Percentiles rank a stretch among this genome's conserved stretches.
Conservation (phyloP, 2,797 vertebrate genomes). For the Hippocampus kuda region DNA sequence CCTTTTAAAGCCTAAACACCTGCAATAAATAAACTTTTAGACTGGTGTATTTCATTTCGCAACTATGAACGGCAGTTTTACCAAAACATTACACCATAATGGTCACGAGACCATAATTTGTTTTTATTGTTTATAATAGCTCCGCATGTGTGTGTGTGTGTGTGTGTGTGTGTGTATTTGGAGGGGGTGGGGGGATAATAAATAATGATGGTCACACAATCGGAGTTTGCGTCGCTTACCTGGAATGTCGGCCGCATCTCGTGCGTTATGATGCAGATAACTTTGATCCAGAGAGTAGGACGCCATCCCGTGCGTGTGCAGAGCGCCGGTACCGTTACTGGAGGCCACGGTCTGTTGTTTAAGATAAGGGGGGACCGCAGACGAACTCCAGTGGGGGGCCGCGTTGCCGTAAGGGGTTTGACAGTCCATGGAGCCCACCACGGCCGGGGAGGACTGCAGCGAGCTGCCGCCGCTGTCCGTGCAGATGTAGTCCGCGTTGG, state of each 20-base stretch:
- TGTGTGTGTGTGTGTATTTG: too few relatives aligned
- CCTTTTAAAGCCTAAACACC: too few relatives aligned
- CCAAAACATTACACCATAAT: background rate
- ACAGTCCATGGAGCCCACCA: conserved; percentile 81
- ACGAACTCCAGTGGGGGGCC: conserved; percentile 80
- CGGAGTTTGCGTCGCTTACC: conserved; percentile 58
- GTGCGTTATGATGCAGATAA: conserved; percentile 81
- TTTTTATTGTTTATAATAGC: background rate
- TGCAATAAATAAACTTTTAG: too few relatives aligned
- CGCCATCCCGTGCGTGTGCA: conserved; percentile 74
- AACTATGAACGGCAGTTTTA: background rate
- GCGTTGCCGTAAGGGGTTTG: conserved; percentile 79
- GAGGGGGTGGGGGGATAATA: too few relatives aligned
- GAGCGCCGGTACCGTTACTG: conserved; percentile 61
- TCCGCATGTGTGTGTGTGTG: too few relatives aligned
- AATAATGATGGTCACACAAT: too few relatives aligned
- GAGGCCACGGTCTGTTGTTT: conserved; percentile 82
- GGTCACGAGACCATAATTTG: background rate
- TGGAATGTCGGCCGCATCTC: conserved; percentile 79
- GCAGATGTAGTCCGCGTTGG: conserved; percentile 76
- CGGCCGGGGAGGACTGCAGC: conserved; percentile 76
- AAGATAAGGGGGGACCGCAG: conserved; percentile 80
- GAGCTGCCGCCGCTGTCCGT: conserved; percentile 84
- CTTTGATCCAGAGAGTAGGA: conserved; percentile 84
- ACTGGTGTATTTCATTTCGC: too few relatives aligned